Evolutionary conservation across 2,888 invertebrate species (phyloP).

Genomic region (Macropis europaea): DNA sequence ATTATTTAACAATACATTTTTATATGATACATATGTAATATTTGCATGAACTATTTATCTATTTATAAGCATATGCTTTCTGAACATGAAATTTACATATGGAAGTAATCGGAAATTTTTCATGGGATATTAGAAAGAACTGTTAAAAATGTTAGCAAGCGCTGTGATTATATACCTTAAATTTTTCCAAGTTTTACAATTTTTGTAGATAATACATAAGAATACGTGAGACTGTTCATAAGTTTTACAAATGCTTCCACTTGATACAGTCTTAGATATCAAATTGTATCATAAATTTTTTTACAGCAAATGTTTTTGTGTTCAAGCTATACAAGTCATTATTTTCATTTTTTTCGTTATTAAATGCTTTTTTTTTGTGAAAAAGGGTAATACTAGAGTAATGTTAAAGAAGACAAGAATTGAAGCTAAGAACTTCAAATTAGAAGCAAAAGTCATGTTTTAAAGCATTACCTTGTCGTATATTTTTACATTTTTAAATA

Average conservation of each 20-base stretch:
- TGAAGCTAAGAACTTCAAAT: background rate
- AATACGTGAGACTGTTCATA: constrained; percentile 24
- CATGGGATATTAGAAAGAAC: constrained; percentile 1
- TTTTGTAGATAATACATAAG: constrained; percentile 25
- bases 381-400: background rate
- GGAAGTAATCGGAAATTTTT: background rate
- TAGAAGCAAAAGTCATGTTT: constrained; percentile 2
- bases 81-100: background rate
- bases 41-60: constrained; percentile 25
- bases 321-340: background rate
- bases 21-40: constrained; percentile 13
- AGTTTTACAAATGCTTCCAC: constrained; percentile 20
- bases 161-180: constrained; percentile 48
- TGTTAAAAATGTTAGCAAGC: constrained; percentile 34
- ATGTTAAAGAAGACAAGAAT: constrained; percentile 3
- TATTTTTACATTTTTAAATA: background rate
- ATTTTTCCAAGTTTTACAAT: constrained; percentile 24
- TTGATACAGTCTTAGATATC: constrained; percentile 9
- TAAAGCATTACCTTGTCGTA: background rate
- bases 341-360: background rate
- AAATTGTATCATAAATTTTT: constrained; percentile 19
- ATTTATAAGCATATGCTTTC: constrained; percentile 12
- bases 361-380: background rate
- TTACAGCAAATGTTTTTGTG: background rate
- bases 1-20: constrained; percentile 25